Evolutionary conservation across 2,113 vertebrate genomes (phyloP), one percentile per base, ranked within the genome.

Genomic region (Neomonachus schauinslandi): DNA sequence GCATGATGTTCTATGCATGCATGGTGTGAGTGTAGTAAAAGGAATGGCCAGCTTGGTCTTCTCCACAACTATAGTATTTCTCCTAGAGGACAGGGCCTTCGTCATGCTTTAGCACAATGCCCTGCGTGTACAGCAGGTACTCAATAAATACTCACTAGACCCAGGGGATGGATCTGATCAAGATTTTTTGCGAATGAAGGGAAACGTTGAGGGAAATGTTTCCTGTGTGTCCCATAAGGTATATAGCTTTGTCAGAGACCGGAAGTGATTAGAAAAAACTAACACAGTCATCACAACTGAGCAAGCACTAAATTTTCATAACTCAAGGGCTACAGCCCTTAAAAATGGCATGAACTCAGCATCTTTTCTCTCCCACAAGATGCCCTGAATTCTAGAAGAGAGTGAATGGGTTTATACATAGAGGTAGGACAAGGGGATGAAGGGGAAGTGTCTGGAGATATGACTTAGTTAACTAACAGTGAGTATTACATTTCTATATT

Each of bases 241-340:
- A 46, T 92, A 55, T 3, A 69, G 6, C 31, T 74, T 89, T 91
- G 85, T 91, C 57, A 94, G 42, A 77, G 8, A 81, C 36, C 69
- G 63, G 24, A 89, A 80, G 85, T 94, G 46, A 92, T 65, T 67
- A 74, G 69, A 51, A 87, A 94, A 95, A 86, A 63, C 28, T n/a
- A 91, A 94, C 51, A 77, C 10, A 39, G 49, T 53, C 28, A 19
- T 74, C 79, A 59, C 46, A 85, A 46, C 53, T 93, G 72, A 61
- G 33, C 14, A 59, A 80, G 39, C 57, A 85, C 49, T 80, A 69
- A 46, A 51, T 92, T 74, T 95, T 91, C n/a, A 90, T 42, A 79
- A 39, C 55, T 49, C 61, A 94, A 71, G 12, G n/a, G 5, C 33
- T 80, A 74, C 19, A 84, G 57, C 31, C 59, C 8, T 83, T 87